Percentiles rank a stretch among this genome's conserved stretches.
These are phyloP conservation scores for Anoplopoma fimbria DNA, from an alignment of 2,113 vertebrate genomes.

Conservation along the genomic window DNA sequence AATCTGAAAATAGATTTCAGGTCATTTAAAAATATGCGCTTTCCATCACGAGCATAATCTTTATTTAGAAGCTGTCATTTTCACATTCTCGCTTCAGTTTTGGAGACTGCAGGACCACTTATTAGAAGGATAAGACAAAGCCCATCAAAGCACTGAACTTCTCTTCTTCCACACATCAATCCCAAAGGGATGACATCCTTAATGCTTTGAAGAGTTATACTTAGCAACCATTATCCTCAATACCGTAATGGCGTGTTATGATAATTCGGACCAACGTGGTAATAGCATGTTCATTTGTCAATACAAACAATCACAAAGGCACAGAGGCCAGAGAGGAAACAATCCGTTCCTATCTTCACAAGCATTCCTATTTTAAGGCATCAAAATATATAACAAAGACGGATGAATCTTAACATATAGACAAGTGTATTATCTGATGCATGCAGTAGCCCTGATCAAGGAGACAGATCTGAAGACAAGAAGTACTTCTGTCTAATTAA, in stretches of 20 bases:
- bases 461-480: neutral
- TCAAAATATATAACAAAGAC: neutral
- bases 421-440: constrained; percentile 35
- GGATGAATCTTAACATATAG: constrained; percentile 17
- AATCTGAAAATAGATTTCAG: constrained; percentile 44
- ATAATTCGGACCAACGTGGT: neutral
- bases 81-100: constrained; percentile 37
- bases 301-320: neutral
- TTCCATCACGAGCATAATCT: constrained; percentile 22
- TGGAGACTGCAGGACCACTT: constrained; percentile 13
- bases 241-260: neutral
- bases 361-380: neutral
- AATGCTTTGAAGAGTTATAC: constrained; percentile 33
- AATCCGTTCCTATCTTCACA: neutral
- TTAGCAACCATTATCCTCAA: neutral
- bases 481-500: neutral
- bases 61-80: constrained; percentile 63
- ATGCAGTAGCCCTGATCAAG: constrained; percentile 3
- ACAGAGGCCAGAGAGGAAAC: neutral
- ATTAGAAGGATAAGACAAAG: constrained; percentile 29
- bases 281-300: constrained; percentile 5
- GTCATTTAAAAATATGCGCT: constrained; percentile 58
- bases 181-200: constrained; percentile 9
- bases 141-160: constrained; percentile 22
- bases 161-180: constrained; percentile 45